These are phyloP conservation scores for Euwallacea similis DNA, from an alignment of 1,140 invertebrate species.

Conservation along the genomic window DNA sequence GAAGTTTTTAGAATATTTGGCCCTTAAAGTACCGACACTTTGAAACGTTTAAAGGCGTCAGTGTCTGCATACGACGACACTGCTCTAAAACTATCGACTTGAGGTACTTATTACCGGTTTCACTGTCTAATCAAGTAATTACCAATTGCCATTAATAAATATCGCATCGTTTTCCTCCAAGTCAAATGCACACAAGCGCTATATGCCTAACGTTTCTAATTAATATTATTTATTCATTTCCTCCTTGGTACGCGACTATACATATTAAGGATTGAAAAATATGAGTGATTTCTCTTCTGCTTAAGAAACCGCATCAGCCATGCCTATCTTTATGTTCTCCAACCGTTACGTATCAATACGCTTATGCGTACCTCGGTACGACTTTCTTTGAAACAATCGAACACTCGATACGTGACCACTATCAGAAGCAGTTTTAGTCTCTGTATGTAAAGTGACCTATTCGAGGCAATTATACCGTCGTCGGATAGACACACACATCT, in stretches of 20 bases:
- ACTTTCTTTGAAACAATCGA: conserved; percentile 7
- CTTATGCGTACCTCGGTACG: too few relatives aligned
- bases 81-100: too few relatives aligned
- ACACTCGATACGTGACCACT: conserved; percentile 14
- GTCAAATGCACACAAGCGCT: neutral
- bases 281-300: conserved; percentile 25
- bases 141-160: neutral
- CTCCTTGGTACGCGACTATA: conserved; percentile 18
- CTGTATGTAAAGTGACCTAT: neutral
- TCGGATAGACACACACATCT: conserved; percentile 12
- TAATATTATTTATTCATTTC: conserved; percentile 28
- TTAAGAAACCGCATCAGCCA: conserved; percentile 19
- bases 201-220: conserved; percentile 20
- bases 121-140: too few relatives aligned
- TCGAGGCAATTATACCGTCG: neutral
- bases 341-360: conserved; percentile 18
- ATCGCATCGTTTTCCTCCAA: conserved; percentile 1
- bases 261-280: conserved; percentile 23
- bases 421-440: neutral
- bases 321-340: neutral
- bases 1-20: too few relatives aligned
- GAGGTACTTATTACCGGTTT: too few relatives aligned
- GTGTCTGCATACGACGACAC: too few relatives aligned
- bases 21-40: too few relatives aligned
- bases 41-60: too few relatives aligned